Percentiles rank a stretch among this genome's conserved stretches.
phyloP scores from a whole-genome alignment of 2,113 vertebrate species.

The Osmerus mordax region DNA sequence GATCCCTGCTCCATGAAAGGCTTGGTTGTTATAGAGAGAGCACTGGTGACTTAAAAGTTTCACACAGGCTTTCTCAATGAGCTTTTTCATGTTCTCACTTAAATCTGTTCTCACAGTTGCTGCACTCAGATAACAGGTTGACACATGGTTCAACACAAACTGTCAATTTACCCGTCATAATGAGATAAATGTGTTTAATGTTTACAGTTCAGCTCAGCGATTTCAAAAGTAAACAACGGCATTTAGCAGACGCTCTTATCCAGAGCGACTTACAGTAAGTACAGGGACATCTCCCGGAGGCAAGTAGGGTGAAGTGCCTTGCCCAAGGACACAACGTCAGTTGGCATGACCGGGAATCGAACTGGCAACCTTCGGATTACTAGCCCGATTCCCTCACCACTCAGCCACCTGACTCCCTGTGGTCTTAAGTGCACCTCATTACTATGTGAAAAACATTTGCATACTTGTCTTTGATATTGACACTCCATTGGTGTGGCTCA shows the following conservation, averaged over 20 bases:
- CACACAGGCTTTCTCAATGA: not conserved
- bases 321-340: no score
- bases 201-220: not conserved
- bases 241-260: no score
- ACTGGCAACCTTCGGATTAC: no score
- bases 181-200: not conserved
- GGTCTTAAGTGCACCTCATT: not conserved
- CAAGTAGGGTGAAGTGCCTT: no score
- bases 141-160: not conserved
- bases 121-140: not conserved
- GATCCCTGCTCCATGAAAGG: conserved; percentile 32
- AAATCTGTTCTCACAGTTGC: not conserved
- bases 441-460: conserved; percentile 6
- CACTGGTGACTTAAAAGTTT: not conserved
- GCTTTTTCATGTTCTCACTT: not conserved
- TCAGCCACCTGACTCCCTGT: no score
- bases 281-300: no score
- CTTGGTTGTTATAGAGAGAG: conserved; percentile 33
- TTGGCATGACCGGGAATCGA: no score
- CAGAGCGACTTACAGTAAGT: no score
- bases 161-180: not conserved
- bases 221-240: not conserved
- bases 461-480: not conserved
- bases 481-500: not conserved
- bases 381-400: no score